phyloP scores from a whole-genome alignment of 2,888 invertebrate genomes.

The Perizoma affinitatum region DNA sequence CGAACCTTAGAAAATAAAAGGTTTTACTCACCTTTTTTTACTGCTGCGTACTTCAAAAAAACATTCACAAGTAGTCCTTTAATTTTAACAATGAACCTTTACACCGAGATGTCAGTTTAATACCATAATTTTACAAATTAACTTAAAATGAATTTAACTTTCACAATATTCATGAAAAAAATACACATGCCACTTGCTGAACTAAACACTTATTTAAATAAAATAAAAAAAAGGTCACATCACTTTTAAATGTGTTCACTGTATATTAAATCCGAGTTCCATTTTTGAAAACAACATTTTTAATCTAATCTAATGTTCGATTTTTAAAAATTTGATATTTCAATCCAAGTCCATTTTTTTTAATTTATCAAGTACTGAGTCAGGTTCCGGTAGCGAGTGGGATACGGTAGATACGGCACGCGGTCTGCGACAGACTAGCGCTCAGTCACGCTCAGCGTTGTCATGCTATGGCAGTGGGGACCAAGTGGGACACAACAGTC shows the following conservation, averaged over 20 bases:
- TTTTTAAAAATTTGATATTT: too few relatives aligned
- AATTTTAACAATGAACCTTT: conserved; percentile 24
- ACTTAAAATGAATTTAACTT: too few relatives aligned
- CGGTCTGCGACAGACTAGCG: conserved; percentile 64
- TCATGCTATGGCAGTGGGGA: conserved; percentile 18
- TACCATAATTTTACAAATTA: too few relatives aligned
- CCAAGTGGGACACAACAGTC: conserved; percentile 31
- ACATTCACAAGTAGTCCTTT: conserved; percentile 14
- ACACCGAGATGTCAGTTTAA: background rate
- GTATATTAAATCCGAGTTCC: background rate
- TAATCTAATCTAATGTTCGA: background rate
- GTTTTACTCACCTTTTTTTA: conserved; percentile 34
- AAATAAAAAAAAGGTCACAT: too few relatives aligned
- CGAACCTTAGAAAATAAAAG: conserved; percentile 1
- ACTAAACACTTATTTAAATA: too few relatives aligned
- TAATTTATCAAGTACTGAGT: conserved; percentile 17
- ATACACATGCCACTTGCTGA: too few relatives aligned
- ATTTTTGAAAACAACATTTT: conserved; percentile 2
- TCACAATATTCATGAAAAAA: too few relatives aligned
- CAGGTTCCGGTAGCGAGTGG: conserved; percentile 13
- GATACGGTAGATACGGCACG: conserved; percentile 48
- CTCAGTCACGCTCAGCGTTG: conserved; percentile 32
- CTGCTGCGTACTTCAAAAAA: conserved; percentile 17
- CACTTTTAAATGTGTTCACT: too few relatives aligned
- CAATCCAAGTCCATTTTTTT: conserved; percentile 13